Base-by-base conservation (phyloP, 2,888 invertebrate genomes). In the Myathropa florea region DNA sequence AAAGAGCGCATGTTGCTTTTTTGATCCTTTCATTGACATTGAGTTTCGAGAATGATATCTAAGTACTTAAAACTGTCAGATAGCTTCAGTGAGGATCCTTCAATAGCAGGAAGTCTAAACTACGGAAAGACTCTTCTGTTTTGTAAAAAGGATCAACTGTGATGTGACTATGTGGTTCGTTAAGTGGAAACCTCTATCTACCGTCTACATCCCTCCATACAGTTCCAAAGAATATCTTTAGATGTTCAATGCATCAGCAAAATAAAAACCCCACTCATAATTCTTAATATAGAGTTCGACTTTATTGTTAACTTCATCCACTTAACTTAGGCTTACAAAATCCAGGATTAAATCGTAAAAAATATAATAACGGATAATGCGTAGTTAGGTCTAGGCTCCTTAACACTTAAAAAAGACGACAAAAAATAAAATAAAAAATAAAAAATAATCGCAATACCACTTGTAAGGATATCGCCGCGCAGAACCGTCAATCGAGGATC, bases 401-500 rank as follows among this genome's bases (percentile, higher is more conserved):
- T 84, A 80, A 84, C 60, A 80, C 28, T 75, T 68, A 64, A 46
- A 55, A 61, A 39, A 18, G 46, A 39, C 39, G 14, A 39, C 39
- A 39, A 39, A 39, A 39, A 63, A 33, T 46, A 39, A 53, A 55
- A 63, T 53, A 64, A 4, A 59, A 24, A 65, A 75, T 26, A 57
- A 59, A 60, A 39, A 46, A 18, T 46, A 30, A 61, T 60, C 28
- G 60, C 55, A 61, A 24, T 46, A 72, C 71, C 77, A 55, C 55
- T 18, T 18, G 28, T 30, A 46, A 30, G 39, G 12, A 55, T 70
- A 64, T 61, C 33, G 36, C 57, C 26, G 76, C 73, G 83, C 86
- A 68, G 24, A 75, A 86, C 75, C 86, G 67, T 86, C 86, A 86
- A 86, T 83, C 86, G 82, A 86, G 83, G 83, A 86, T 86, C 85